Evolutionary conservation across 1,140 invertebrate genomes (phyloP), one percentile per base, ranked within the genome.

Genomic region (Lutraria rhynchaena): DNA sequence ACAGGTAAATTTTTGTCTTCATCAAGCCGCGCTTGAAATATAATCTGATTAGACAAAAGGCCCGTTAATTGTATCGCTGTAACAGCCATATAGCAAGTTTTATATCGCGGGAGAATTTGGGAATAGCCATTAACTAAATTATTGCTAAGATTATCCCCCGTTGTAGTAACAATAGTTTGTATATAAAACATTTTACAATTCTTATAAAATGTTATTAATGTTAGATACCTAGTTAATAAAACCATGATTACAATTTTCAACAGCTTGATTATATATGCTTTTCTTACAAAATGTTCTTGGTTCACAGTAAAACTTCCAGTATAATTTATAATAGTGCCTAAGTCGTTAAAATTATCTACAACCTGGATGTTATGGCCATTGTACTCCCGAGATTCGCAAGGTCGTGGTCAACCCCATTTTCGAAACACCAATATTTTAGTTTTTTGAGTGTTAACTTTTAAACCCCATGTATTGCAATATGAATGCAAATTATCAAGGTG

Each of bases 291-390:
- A 11, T 51, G 46, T n/a, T 55, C 31, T 55, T 77, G 60, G 17
- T 49, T 77, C 2, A 63, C 31, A 27, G 35, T n/a, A 67, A 77
- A 65, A 55, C 35, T 65, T 2, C 75, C 75, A 77, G 31, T 82
- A 58, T 69, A 67, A 58, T 82, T 74, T 29, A 82, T 53, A n/a
- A 73, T 22, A 31, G 53, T 44, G n/a, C 78, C 71, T 41, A 82
- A 22, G 71, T 71, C 70, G 31, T 63, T 71, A 81, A 81, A 81
- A 27, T 63, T 22, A 41, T 81, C 33, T 37, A 57, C 65, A 3
- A 63, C 29, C 46, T 81, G 37, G 17, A 81, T 73, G 37, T 4
- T 24, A 31, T 63, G 15, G 15, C 78, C 67, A 61, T 63, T 61
- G 22, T 71, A 71, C 33, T 13, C 33, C 78, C 78, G 73, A 1